Evolutionary conservation across 1,140 invertebrate species (phyloP).

Genomic region (Bombus difficillimus): DNA sequence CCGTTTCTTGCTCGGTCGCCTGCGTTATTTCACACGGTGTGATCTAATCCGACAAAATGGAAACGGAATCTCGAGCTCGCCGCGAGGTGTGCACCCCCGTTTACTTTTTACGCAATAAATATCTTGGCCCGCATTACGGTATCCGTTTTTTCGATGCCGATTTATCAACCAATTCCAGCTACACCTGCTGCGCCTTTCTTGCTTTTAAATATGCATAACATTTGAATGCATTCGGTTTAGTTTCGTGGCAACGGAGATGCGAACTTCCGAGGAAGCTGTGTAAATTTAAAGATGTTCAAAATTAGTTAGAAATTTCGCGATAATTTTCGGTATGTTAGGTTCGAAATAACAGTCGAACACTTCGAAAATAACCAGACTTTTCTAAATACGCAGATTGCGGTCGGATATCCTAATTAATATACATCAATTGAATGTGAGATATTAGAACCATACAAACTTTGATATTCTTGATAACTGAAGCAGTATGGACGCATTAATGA

Average conservation of each 20-base stretch:
- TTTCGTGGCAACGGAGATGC: too few species aligned
- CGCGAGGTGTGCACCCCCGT: constrained; percentile 74
- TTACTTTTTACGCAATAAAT: constrained; percentile 79
- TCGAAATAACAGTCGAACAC: not conserved
- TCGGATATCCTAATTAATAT: too few species aligned
- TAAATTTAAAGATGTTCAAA: not conserved
- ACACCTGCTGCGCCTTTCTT: constrained; percentile 38
- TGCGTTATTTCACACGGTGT: constrained; percentile 75
- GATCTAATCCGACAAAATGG: constrained; percentile 68
- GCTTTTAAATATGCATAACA: not conserved
- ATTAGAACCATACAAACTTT: too few species aligned
- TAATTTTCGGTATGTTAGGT: not conserved
- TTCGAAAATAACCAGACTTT: not conserved
- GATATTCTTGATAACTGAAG: too few species aligned
- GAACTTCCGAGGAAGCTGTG: not conserved
- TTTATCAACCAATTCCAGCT: constrained; percentile 68
- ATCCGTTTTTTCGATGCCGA: constrained; percentile 74
- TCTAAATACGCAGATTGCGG: too few species aligned
- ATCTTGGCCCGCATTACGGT: constrained; percentile 73
- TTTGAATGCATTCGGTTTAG: too few species aligned
- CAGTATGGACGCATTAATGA: too few species aligned
- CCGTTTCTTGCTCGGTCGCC: constrained; percentile 71
- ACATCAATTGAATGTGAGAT: too few species aligned
- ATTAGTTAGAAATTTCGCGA: not conserved
- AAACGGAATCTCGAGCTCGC: constrained; percentile 76